phyloP scores from a whole-genome alignment of 2,888 invertebrate species.

The Scaptomyza cyrtandrae region DNA sequence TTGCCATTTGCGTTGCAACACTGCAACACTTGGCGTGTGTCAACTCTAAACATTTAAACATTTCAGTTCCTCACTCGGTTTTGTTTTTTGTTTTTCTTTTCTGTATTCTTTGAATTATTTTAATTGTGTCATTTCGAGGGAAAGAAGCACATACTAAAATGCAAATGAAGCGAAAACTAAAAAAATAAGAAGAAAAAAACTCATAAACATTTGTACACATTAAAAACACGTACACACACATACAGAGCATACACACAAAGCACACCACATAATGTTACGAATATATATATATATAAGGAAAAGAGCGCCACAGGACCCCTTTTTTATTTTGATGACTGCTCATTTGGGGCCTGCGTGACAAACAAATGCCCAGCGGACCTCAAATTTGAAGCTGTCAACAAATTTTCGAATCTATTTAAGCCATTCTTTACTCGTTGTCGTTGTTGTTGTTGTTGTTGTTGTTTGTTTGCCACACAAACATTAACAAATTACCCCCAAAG shows the following conservation, averaged over 20 bases:
- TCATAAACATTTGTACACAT: constrained; percentile 53
- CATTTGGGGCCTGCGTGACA: constrained; percentile 50
- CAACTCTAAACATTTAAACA: constrained; percentile 56
- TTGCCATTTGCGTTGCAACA: constrained; percentile 48
- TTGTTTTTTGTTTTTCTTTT: constrained; percentile 15
- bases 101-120: constrained; percentile 32
- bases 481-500: constrained; percentile 25
- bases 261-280: background rate
- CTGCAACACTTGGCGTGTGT: constrained; percentile 66
- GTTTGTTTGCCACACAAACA: constrained; percentile 12
- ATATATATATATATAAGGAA: constrained; percentile 30
- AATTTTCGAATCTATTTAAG: constrained; percentile 63
- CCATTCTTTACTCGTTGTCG: background rate
- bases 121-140: constrained; percentile 52
- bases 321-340: constrained; percentile 45
- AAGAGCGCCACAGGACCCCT: constrained; percentile 63
- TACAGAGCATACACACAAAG: background rate
- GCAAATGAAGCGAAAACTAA: constrained; percentile 60
- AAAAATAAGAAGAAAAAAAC: background rate
- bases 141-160: constrained; percentile 28
- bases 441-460: background rate
- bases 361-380: constrained; percentile 57
- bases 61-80: constrained; percentile 29
- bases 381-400: constrained; percentile 72
- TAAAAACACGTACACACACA: constrained; percentile 13